Base-by-base conservation (phyloP, 1,140 invertebrate species). In the Holcopasites calliopsidis region DNA sequence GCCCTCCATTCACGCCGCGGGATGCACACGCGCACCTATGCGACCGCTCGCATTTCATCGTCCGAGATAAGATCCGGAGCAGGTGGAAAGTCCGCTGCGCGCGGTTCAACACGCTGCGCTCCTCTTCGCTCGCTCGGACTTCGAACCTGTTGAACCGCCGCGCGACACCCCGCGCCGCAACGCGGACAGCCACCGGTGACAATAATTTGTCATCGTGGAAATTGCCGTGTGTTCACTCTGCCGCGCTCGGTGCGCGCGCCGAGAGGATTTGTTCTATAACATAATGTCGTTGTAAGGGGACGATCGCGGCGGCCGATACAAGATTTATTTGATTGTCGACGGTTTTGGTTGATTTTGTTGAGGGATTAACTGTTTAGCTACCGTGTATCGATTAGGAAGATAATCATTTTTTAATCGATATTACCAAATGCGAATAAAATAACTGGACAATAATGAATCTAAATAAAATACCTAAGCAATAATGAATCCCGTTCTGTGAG, bases 61-160 rank as follows among this genome's bases (percentile, higher is more conserved):
- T 49, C 21, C 66, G 64, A 79, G 79, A 80, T 79, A 80, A 80
- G 57, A 80, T 79, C 50, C 77, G 26, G 62, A 69, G 58, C 75
- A 82, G 66, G 79, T 83, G 71, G 55, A 77, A 61, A 66, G 70
- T 66, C 72, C 42, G 44, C 44, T n/a, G 44, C 16, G 44, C 62
- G 49, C 58, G 31, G 55, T 71, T 61, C 68, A 70, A 26, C 54
- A 47, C n/a, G 62, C 62, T 65, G n/a, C 26, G 28, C 61, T 38
- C 26, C 31, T 40, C 16, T 13, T 5, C 28, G 18, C 33, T 58
- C 28, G 4, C 13, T 7, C 18, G 0, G 23, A n/a, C 23, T 44
- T 18, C 44, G 31, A 50, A 66, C 64, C 47, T 52, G 47, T 66
- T 52, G 64, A 50, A 35, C 44, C 64, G 6, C 33, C 18, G 28